Conservation (phyloP, 1,140 invertebrate genomes). For the Euwallacea fornicatus region DNA sequence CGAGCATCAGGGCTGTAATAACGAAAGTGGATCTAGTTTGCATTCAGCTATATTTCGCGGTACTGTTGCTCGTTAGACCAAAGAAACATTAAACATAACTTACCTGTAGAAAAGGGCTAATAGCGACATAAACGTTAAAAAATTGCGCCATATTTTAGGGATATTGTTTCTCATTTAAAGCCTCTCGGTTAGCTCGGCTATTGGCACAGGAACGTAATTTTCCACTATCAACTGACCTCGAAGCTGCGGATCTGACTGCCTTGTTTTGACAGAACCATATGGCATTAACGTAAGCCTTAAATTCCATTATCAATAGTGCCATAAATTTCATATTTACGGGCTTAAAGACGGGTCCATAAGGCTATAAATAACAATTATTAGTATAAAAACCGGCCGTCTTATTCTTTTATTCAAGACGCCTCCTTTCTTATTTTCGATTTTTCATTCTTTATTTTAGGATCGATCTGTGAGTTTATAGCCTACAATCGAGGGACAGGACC, state of each 20-base stretch:
- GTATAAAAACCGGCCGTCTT: slow-evolving; percentile 30
- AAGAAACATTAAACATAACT: slow-evolving; percentile 33
- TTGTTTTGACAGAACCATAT: slow-evolving; percentile 33
- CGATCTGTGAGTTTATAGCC: slow-evolving; percentile 33
- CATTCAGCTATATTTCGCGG: slow-evolving; percentile 27
- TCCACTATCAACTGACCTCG: slow-evolving; percentile 1
- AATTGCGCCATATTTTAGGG: slow-evolving; percentile 18
- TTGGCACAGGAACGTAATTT: too few species aligned
- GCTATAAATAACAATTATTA: slow-evolving; percentile 38
- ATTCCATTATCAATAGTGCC: slow-evolving; percentile 31
- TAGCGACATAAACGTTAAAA: slow-evolving; percentile 28
- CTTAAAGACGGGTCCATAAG: slow-evolving; percentile 30
- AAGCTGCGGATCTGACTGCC: slow-evolving; percentile 16
- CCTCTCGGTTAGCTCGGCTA: too few species aligned
- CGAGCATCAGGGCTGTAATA: slow-evolving; percentile 6
- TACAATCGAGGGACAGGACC: slow-evolving; percentile 16
- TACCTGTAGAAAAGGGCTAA: slow-evolving; percentile 32
- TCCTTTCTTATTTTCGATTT: slow-evolving; percentile 23
- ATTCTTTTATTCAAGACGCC: slow-evolving; percentile 27
- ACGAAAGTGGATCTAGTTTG: slow-evolving; percentile 31
- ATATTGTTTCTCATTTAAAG: slow-evolving; percentile 7
- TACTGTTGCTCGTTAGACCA: slow-evolving; percentile 31
- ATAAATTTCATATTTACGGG: slow-evolving; percentile 39
- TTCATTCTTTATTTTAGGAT: slow-evolving; percentile 26
- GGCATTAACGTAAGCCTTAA: slow-evolving; percentile 36